Conservation (phyloP, 2,113 vertebrate species). For the Crotalus helleri region DNA sequence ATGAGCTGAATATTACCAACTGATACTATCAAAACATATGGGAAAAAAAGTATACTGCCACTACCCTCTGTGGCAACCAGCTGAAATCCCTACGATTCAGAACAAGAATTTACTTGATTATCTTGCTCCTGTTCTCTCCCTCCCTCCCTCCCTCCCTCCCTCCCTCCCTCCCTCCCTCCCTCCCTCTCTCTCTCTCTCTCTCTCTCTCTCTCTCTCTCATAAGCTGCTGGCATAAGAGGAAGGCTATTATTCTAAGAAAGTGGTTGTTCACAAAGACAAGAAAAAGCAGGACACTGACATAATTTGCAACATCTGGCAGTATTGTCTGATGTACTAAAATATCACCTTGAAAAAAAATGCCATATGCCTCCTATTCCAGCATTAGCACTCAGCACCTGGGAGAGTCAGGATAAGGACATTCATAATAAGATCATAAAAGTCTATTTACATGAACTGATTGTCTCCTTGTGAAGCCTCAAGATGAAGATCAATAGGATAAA, state of each 20-base stretch:
- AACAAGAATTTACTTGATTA: neutral
- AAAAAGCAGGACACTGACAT: neutral
- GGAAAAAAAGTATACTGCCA: neutral
- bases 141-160: no score
- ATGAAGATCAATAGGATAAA: neutral
- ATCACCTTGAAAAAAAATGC: neutral
- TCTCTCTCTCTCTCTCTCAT: neutral
- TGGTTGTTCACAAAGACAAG: neutral
- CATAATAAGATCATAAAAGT: neutral
- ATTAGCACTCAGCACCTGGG: neutral
- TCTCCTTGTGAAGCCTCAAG: neutral
- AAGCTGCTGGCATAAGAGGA: neutral
- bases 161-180: no score
- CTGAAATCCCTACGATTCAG: neutral
- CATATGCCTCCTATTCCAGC: neutral
- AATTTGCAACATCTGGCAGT: conserved; percentile 1
- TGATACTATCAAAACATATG: neutral
- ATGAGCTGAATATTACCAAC: neutral
- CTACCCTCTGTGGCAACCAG: neutral
- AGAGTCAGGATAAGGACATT: neutral
- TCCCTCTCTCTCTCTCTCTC: neutral
- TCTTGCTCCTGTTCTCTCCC: no score
- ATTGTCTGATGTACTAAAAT: conserved; percentile 7
- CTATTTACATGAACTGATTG: neutral
- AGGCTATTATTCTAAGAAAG: neutral